A percentile compares a stretch with the other conserved stretches of the same genome.
phyloP scores from a whole-genome alignment of 2,888 invertebrate genomes.

The Drosophila testacea region DNA sequence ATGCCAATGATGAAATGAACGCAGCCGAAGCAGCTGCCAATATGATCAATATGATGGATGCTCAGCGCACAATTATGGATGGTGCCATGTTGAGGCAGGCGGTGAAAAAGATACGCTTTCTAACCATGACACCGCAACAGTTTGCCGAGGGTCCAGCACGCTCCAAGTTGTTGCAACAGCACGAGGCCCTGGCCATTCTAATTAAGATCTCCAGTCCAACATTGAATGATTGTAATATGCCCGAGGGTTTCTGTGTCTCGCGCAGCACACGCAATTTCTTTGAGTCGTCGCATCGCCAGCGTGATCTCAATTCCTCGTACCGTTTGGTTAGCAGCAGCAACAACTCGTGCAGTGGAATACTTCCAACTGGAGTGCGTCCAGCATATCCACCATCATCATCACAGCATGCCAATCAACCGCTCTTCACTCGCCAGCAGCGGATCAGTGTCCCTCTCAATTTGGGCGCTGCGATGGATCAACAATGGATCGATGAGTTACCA shows the following conservation, averaged over 20 bases:
- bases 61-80: conserved; percentile 80
- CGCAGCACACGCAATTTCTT: conserved; percentile 80
- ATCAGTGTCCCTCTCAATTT: conserved; percentile 39
- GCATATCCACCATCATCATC: neutral
- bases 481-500: conserved; percentile 71
- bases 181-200: conserved; percentile 92
- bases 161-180: conserved; percentile 90
- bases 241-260: conserved; percentile 89
- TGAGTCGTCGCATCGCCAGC: conserved; percentile 80
- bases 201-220: conserved; percentile 92
- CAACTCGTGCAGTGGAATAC: conserved; percentile 16
- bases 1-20: conserved; percentile 55
- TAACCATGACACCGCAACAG: conserved; percentile 92
- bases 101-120: conserved; percentile 91
- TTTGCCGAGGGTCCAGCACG: conserved; percentile 93
- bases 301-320: conserved; percentile 75
- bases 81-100: conserved; percentile 87
- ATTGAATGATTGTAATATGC: conserved; percentile 89
- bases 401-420: conserved; percentile 22
- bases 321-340: conserved; percentile 53
- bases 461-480: conserved; percentile 27
- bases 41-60: conserved; percentile 78
- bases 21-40: conserved; percentile 62
- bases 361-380: conserved; percentile 45
- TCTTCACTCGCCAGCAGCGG: conserved; percentile 80